These are phyloP conservation scores for Acholoe squamosa DNA, from an alignment of 2,888 invertebrate species.

Conservation along the genomic window DNA sequence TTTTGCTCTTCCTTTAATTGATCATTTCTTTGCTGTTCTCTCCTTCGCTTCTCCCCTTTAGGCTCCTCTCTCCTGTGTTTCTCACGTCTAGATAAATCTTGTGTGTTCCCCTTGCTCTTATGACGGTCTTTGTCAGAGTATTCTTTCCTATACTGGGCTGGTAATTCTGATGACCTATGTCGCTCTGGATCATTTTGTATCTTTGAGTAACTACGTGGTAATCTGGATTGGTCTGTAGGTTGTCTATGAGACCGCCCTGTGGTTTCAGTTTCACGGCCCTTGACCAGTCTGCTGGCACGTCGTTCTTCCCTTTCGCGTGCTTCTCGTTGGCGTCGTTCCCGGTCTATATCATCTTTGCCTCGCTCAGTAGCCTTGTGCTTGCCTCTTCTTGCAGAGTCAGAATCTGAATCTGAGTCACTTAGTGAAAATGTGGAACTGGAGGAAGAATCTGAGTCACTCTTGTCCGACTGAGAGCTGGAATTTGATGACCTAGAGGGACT, in stretches of 20 bases:
- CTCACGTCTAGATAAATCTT: background rate
- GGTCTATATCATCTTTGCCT: slow-evolving; percentile 43
- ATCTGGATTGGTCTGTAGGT: background rate
- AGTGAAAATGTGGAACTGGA: background rate
- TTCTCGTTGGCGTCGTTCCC: slow-evolving; percentile 1
- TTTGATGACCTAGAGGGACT: background rate
- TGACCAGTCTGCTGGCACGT: background rate
- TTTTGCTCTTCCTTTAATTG: background rate
- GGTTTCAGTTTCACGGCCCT: background rate
- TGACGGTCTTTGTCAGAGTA: background rate
- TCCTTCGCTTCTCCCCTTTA: background rate
- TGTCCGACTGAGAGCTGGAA: background rate
- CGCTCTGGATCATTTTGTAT: background rate
- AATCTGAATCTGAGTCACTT: background rate
- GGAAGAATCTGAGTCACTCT: background rate
- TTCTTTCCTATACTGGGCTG: background rate
- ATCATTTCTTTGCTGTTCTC: background rate
- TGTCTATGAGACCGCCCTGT: background rate
- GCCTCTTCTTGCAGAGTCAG: background rate
- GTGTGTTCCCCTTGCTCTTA: background rate
- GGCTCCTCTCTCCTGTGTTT: background rate
- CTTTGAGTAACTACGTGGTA: background rate
- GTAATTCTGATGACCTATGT: background rate
- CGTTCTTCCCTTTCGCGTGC: slow-evolving; percentile 19
- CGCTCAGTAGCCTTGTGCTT: slow-evolving; percentile 14